phyloP scores from a whole-genome alignment of 2,888 invertebrate genomes.

The Cryptocheilus praepositus region DNA sequence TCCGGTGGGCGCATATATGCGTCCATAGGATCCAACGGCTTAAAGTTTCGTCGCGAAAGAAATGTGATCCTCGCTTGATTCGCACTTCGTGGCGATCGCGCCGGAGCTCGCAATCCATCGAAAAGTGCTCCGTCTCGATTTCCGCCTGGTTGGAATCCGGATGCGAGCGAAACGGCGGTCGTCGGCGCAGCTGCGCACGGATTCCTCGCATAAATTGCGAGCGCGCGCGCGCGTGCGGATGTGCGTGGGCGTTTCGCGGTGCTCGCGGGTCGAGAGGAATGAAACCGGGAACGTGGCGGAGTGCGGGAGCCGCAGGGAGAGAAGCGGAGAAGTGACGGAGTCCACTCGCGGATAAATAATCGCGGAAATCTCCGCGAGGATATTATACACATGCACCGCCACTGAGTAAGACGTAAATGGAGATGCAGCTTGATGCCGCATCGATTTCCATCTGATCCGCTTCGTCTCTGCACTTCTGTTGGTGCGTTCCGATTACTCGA shows the following conservation, averaged over 20 bases:
- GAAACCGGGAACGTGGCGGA: conserved; percentile 7
- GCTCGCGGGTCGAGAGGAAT: neutral
- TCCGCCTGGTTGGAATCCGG: conserved; percentile 54
- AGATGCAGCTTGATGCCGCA: conserved; percentile 56
- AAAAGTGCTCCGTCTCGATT: conserved; percentile 19
- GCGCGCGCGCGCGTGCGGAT: conserved; percentile 37
- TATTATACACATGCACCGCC: conserved; percentile 36
- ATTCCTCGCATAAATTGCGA: conserved; percentile 57
- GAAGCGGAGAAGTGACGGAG: conserved; percentile 15
- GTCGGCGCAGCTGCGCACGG: conserved; percentile 50
- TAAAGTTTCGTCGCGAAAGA: no score
- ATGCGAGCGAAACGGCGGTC: conserved; percentile 30
- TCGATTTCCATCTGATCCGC: conserved; percentile 57
- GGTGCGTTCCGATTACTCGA: no score
- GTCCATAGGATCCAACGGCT: no score
- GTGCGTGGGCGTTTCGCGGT: conserved; percentile 39
- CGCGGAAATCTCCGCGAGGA: conserved; percentile 56
- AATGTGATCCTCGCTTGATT: no score
- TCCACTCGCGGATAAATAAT: conserved; percentile 55
- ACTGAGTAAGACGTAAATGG: conserved; percentile 64
- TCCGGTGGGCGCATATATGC: no score
- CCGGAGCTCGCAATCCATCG: no score
- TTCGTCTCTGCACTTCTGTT: no score
- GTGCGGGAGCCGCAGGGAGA: neutral
- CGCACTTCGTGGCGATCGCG: no score